A percentile compares a stretch with the other conserved stretches of the same genome.
phyloP scores from a whole-genome alignment of 2,113 vertebrate species.

The Gallinago media region DNA sequence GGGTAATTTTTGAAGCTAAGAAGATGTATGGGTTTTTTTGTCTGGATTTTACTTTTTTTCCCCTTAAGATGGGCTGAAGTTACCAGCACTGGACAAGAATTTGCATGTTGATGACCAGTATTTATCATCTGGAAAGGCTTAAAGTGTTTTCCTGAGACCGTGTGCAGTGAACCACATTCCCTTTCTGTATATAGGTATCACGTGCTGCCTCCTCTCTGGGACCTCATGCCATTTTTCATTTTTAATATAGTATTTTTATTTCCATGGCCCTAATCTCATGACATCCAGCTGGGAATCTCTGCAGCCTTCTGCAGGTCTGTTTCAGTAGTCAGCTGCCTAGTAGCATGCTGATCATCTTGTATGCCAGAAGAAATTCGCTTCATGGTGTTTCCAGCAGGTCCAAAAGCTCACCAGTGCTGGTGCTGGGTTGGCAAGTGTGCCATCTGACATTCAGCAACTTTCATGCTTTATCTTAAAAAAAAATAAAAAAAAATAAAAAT shows the following conservation, averaged over 20 bases:
- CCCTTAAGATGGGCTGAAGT: not conserved
- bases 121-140: not conserved
- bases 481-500: not conserved
- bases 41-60: not conserved
- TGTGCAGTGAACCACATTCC: not conserved
- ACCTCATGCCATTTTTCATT: not conserved
- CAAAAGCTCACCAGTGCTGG: not conserved
- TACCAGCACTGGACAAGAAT: not conserved
- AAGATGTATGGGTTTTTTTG: not conserved
- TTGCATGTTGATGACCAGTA: not conserved
- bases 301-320: not conserved
- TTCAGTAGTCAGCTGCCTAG: not conserved
- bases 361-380: not conserved
- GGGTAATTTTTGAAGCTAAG: not conserved
- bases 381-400: rapidly evolving
- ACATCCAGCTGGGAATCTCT: not conserved
- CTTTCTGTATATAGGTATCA: not conserved
- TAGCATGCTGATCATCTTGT: not conserved
- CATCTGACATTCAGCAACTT: not conserved
- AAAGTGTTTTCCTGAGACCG: not conserved
- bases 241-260: not conserved
- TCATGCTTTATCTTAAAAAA: not conserved
- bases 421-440: rapidly evolving
- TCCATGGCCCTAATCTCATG: not conserved
- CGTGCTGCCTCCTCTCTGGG: not conserved